These are phyloP conservation scores for Pica pica DNA, from an alignment of 2,113 vertebrate species.

Conservation along the genomic window DNA sequence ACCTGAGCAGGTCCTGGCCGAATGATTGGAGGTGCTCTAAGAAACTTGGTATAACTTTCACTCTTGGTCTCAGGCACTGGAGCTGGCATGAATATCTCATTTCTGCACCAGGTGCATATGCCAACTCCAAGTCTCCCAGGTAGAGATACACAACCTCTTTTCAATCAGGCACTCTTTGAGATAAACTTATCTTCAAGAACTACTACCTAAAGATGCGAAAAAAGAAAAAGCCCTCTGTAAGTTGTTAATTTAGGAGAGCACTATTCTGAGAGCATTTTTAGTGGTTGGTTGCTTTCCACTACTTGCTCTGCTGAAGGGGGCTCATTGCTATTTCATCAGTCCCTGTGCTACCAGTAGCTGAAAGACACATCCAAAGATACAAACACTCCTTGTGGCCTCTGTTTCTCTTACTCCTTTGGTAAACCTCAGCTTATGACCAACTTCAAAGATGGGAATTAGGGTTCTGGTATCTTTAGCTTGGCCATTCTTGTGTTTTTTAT, in stretches of 20 bases:
- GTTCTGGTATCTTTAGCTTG: neutral
- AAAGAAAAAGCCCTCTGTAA: neutral
- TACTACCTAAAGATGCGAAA: neutral
- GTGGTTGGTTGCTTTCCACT: neutral
- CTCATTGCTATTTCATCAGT: neutral
- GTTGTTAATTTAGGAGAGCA: neutral
- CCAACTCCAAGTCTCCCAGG: neutral
- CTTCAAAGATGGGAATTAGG: neutral
- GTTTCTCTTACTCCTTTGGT: neutral
- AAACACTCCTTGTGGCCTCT: neutral
- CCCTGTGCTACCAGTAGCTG: neutral
- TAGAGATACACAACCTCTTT: neutral
- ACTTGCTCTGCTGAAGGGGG: neutral
- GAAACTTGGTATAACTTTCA: neutral
- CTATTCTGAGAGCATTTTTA: neutral
- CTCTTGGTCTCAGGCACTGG: neutral
- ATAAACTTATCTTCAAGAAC: neutral
- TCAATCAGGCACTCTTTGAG: neutral
- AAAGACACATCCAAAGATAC: neutral
- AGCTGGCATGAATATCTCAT: neutral
- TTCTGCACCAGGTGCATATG: neutral
- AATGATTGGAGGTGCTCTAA: neutral
- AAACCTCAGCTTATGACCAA: neutral
- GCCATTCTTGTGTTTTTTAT: neutral
- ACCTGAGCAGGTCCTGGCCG: neutral